Conservation (phyloP, 2,888 invertebrate genomes). For the Scotopteryx bipunctaria region DNA sequence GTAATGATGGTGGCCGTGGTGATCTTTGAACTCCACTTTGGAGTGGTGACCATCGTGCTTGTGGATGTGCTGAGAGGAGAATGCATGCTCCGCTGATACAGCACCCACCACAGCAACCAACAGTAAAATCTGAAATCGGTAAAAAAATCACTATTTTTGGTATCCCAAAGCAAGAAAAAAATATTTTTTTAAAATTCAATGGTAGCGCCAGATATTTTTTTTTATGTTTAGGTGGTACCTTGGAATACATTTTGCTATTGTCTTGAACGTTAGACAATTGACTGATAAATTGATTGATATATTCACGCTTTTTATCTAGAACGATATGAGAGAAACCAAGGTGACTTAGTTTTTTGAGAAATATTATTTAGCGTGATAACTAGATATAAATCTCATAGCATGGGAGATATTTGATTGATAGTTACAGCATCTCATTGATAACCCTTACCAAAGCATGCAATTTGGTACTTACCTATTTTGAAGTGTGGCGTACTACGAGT, state of each 20-base stretch:
- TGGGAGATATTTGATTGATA: slow-evolving; percentile 7
- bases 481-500: too few relatives aligned
- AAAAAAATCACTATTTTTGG: background rate
- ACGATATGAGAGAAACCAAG: slow-evolving; percentile 25
- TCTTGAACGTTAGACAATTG: slow-evolving; percentile 4
- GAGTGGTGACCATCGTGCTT: slow-evolving; percentile 45
- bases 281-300: slow-evolving; percentile 18
- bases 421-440: slow-evolving; percentile 9
- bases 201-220: too few relatives aligned
- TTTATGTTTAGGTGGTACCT: too few relatives aligned
- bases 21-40: slow-evolving; percentile 36
- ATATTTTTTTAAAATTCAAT: too few relatives aligned
- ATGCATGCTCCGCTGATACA: slow-evolving; percentile 38
- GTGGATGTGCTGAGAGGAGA: slow-evolving; percentile 47
- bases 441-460: background rate
- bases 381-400: slow-evolving; percentile 6
- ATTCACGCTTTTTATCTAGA: slow-evolving; percentile 26
- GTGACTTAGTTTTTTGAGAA: slow-evolving; percentile 23
- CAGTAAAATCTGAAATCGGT: slow-evolving; percentile 27
- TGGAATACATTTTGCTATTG: slow-evolving; percentile 30
- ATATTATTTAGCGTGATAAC: slow-evolving; percentile 15
- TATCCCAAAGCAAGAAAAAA: too few relatives aligned
- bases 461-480: background rate
- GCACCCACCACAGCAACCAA: slow-evolving; percentile 25
- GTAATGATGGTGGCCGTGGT: slow-evolving; percentile 41